Evolutionary conservation across 2,888 invertebrate genomes (phyloP).

Genomic region (Drosophila tanythrix): DNA sequence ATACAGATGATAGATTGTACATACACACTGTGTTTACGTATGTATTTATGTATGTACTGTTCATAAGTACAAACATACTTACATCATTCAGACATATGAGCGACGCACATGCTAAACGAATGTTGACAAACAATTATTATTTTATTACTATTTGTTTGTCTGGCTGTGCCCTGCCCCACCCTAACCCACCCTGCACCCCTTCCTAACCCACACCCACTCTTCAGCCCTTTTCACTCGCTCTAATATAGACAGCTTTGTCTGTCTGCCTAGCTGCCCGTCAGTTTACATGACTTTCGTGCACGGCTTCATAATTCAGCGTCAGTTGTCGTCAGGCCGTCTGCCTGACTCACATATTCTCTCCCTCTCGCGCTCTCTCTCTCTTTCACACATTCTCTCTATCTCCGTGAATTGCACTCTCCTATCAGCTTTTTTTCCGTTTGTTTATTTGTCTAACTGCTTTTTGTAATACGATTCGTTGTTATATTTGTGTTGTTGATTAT

Average conservation of each 20-base stretch:
- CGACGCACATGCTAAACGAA: conserved; percentile 80
- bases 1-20: conserved; percentile 6
- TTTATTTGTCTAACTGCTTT: conserved; percentile 76
- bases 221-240: conserved; percentile 26
- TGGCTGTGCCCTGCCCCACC: conserved; percentile 26
- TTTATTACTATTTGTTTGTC: conserved; percentile 81
- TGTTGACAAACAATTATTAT: conserved; percentile 83
- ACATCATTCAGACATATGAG: conserved; percentile 19
- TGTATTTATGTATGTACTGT: not conserved
- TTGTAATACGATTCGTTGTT: conserved; percentile 73
- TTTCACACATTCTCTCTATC: conserved; percentile 1
- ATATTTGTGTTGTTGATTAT: conserved; percentile 74
- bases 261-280: conserved; percentile 52
- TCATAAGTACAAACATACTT: conserved; percentile 3
- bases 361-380: not conserved
- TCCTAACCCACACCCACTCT: conserved; percentile 1
- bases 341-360: conserved; percentile 28
- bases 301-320: conserved; percentile 52
- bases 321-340: conserved; percentile 74
- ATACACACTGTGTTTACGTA: conserved; percentile 1
- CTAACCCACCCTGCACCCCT: not conserved
- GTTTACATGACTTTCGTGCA: conserved; percentile 66
- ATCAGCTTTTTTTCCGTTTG: conserved; percentile 38
- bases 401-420: conserved; percentile 18
- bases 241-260: conserved; percentile 23